These are phyloP conservation scores for Ganaspis brasiliensis DNA, from an alignment of 2,888 invertebrate genomes.

Conservation along the genomic window DNA sequence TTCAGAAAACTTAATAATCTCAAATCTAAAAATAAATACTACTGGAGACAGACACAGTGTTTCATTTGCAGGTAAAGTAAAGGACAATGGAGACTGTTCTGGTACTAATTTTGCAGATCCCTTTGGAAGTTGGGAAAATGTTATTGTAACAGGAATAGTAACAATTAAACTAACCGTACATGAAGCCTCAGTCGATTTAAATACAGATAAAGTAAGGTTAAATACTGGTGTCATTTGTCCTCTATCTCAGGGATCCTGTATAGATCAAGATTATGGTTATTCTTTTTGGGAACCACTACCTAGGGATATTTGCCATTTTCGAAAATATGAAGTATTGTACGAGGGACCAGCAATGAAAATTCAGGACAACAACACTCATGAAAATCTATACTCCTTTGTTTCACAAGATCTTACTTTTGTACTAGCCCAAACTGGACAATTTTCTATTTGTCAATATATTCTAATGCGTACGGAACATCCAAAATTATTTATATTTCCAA, in stretches of 20 bases:
- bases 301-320: conserved; percentile 45
- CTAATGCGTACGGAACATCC: conserved; percentile 53
- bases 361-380: neutral
- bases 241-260: neutral
- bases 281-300: neutral
- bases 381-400: conserved; percentile 51
- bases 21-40: neutral
- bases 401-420: conserved; percentile 56
- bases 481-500: conserved; percentile 51
- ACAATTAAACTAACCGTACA: neutral
- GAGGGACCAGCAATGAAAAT: conserved; percentile 52
- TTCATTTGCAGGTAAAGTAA: neutral
- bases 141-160: neutral
- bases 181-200: neutral
- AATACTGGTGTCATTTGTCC: conserved; percentile 34
- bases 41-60: neutral
- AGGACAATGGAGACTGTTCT: neutral
- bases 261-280: neutral
- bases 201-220: conserved; percentile 18
- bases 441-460: conserved; percentile 35
- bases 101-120: neutral
- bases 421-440: conserved; percentile 40
- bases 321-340: conserved; percentile 57
- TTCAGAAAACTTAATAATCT: neutral
- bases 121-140: conserved; percentile 1